Evolutionary conservation across 2,113 vertebrate species (phyloP), one percentile per base, ranked within the genome.

Genomic region (Piliocolobus tephrosceles): DNA sequence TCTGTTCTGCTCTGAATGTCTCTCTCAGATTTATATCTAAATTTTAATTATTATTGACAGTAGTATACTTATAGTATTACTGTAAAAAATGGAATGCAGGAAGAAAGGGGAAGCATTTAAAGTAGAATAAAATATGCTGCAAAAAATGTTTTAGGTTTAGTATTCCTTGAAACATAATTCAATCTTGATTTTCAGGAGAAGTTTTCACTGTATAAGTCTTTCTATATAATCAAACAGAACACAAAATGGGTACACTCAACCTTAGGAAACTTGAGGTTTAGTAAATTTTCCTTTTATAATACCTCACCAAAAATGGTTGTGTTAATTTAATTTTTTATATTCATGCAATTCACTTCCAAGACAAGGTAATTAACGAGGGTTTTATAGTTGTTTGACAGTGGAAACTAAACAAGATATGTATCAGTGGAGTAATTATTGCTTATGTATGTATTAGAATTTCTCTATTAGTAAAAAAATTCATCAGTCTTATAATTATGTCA

Each of bases 401-500:
- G 20, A 91, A 72, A 3, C 27, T 76, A 90, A 94, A 83, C 23
- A 96, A 66, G 35, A 13, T 76, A 80, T 76, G 4, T 66, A 20
- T 82, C 5, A 83, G 23, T 87, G 2, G 61, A 61, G 2, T 94
- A 75, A 88, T 64, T 88, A 92, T 95, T 86, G 43, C 40, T 89
- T 88, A 90, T 73, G 38, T 43, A 27, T 40, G 30, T 68, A 13
- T 81, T 92, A 58, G 25, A 82, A 78, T 47, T 25, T 95, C 17
- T 94, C 93, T 84, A 30, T 89, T 95, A 61, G 16, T 52, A 3
- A 35, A 95, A 97, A 89, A 96, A n/a, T 45, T 70, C 30, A n/a
- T 88, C 30, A 27, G 27, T 82, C 10, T 57, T 79, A 95, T 38
- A 88, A 91, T 84, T 94, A 75, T 68, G 35, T 27, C 38, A 22